These are phyloP conservation scores for Himalopsyche japonica DNA, from an alignment of 2,888 invertebrate genomes.

Conservation along the genomic window DNA sequence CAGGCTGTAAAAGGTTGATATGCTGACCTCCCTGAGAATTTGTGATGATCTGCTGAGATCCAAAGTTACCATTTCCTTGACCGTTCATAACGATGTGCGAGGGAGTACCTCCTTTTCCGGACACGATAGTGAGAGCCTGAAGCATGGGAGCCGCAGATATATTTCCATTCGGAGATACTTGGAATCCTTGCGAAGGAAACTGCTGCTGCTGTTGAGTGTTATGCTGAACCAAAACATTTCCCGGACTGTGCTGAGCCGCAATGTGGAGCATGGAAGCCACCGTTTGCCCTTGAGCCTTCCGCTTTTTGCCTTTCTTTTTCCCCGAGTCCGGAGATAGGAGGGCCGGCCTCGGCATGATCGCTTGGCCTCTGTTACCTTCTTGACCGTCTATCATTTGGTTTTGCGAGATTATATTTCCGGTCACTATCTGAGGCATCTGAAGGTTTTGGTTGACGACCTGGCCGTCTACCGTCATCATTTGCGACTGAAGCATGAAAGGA, in stretches of 20 bases:
- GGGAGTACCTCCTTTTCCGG: slow-evolving; percentile 73
- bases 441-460: slow-evolving; percentile 70
- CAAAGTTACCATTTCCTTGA: slow-evolving; percentile 64
- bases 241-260: slow-evolving; percentile 67
- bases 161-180: slow-evolving; percentile 71
- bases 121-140: slow-evolving; percentile 76
- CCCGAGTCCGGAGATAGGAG: slow-evolving; percentile 71
- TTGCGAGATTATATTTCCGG: slow-evolving; percentile 66
- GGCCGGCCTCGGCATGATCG: slow-evolving; percentile 44
- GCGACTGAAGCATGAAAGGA: slow-evolving; percentile 78
- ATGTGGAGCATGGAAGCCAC: slow-evolving; percentile 74
- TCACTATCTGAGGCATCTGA: slow-evolving; percentile 70
- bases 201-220: slow-evolving; percentile 56
- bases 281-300: slow-evolving; percentile 70
- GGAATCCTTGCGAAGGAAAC: slow-evolving; percentile 76
- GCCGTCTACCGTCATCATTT: slow-evolving; percentile 76
- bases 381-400: slow-evolving; percentile 56
- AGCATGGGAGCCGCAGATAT: slow-evolving; percentile 70
- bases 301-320: slow-evolving; percentile 71
- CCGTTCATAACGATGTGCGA: slow-evolving; percentile 80
- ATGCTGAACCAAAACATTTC: slow-evolving; percentile 63
- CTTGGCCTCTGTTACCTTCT: slow-evolving; percentile 61
- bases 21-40: slow-evolving; percentile 62
- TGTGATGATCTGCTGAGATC: slow-evolving; percentile 71
- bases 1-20: slow-evolving; percentile 78